Evolutionary conservation across 2,888 invertebrate species (phyloP), one percentile per base, ranked within the genome.

Genomic region (Eurytoma californica): DNA sequence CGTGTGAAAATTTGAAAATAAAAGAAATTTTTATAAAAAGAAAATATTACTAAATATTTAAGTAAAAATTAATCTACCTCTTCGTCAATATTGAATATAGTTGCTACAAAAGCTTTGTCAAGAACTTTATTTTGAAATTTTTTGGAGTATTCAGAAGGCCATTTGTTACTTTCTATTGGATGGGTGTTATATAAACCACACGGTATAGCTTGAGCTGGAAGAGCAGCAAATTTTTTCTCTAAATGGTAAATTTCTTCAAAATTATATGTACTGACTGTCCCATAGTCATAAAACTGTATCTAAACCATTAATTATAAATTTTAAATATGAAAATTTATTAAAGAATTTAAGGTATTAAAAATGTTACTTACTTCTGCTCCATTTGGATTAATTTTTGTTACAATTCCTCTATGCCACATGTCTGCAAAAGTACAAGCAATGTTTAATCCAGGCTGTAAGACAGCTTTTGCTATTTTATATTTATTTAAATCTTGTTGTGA

Each of bases 251-350:
- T 5, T 7, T 83, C 81, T 0, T 83, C 68, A 7, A 85, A 51
- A 3, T 81, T 51, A 72, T 86, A 86, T 0, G 83, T 82, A 65
- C 85, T 83, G 0, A 86, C 53, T 4, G 89, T 89, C 1, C 90
- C 90, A 68, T 85, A 90, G 72, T 90, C 90, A 67, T 88, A 89
- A 77, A 89, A 90, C 57, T 87, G 60, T 47, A 90, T 79, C 90
- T 90, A 65, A 53, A 77, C 66, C 20, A 72, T 77, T 79, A 69
- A 75, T 66, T 69, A 24, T 20, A 39, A 49, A 58, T 68, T 68
- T 58, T 18, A 18, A 67, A 12, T 47, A 51, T 53, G 39, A 13
- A 55, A 60, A 18, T 28, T 18, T 9, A 14, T 24, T 28, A 28
- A 57, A 57, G 9, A 20, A 7, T 28, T 49, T 68, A 13, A n/a